These are phyloP conservation scores for Cyanocitta stelleri DNA, from an alignment of 2,113 vertebrate species.

Conservation along the genomic window DNA sequence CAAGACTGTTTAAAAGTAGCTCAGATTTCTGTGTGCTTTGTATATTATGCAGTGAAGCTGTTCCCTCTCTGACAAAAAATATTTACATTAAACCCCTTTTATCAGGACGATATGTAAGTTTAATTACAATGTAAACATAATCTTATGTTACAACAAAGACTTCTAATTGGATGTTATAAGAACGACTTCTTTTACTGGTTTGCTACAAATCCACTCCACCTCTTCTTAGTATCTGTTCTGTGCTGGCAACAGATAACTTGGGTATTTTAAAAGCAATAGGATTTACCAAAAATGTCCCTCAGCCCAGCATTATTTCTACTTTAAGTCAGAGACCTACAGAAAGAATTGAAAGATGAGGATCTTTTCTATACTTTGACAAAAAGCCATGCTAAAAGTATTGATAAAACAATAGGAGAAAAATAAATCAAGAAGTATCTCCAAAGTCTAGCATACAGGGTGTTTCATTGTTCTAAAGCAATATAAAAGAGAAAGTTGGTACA, in stretches of 20 bases:
- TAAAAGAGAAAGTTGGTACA: background rate
- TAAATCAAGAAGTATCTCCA: background rate
- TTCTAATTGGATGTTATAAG: background rate
- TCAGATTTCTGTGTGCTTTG: background rate
- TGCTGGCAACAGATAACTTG: background rate
- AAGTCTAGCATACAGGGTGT: background rate
- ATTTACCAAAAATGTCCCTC: background rate
- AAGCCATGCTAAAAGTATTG: background rate
- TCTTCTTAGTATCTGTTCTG: background rate
- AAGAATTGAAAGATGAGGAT: background rate
- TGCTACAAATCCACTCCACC: background rate
- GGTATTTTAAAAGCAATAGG: background rate
- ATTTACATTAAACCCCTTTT: background rate
- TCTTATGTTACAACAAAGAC: background rate
- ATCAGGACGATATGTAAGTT: background rate
- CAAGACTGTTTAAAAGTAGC: background rate
- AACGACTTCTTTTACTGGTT: background rate
- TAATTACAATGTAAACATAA: background rate
- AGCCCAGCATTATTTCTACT: background rate
- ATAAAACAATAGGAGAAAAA: conserved; percentile 2
- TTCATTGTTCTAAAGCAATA: background rate
- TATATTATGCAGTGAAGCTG: background rate
- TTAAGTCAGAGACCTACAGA: background rate
- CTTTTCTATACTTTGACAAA: background rate
- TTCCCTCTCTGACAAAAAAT: background rate